phyloP scores from a whole-genome alignment of 2,888 invertebrate genomes.

The Diachrysia chrysitis region DNA sequence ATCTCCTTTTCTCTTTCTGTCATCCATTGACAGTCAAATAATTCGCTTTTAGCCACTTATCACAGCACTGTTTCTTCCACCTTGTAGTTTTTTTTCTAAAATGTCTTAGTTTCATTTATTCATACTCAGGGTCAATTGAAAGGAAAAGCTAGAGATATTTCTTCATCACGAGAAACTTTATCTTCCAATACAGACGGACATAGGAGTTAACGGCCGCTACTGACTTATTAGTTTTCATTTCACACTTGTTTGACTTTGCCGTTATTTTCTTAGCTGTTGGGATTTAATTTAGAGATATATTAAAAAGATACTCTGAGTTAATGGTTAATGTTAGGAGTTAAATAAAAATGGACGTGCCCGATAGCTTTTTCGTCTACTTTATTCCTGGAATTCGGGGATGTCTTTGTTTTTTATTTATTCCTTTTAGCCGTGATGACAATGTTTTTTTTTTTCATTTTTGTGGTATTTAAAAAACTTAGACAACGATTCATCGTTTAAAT shows the following conservation, averaged over 20 bases:
- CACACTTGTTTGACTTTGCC: slow-evolving; percentile 41
- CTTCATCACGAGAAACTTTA: slow-evolving; percentile 48
- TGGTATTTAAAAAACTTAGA: too few species aligned
- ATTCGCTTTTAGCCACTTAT: too few species aligned
- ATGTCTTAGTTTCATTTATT: too few species aligned
- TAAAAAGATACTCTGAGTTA: neutral
- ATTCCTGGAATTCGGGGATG: neutral
- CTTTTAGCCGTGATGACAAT: neutral
- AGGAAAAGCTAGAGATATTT: slow-evolving; percentile 43
- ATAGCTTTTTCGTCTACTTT: slow-evolving; percentile 4
- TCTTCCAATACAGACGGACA: slow-evolving; percentile 49
- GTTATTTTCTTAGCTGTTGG: slow-evolving; percentile 25
- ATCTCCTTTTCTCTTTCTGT: too few species aligned
- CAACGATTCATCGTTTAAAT: too few species aligned
- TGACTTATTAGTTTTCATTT: slow-evolving; percentile 46
- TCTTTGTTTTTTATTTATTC: neutral
- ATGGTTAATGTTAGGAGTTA: neutral
- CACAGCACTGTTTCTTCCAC: too few species aligned
- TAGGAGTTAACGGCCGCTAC: slow-evolving; percentile 24
- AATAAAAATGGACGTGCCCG: neutral
- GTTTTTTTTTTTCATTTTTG: neutral
- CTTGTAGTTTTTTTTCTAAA: too few species aligned
- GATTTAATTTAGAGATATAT: slow-evolving; percentile 27
- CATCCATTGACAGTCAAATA: too few species aligned
- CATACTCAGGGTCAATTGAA: slow-evolving; percentile 10